Base-by-base conservation (phyloP, 2,888 invertebrate genomes). In the Catocala nupta region DNA sequence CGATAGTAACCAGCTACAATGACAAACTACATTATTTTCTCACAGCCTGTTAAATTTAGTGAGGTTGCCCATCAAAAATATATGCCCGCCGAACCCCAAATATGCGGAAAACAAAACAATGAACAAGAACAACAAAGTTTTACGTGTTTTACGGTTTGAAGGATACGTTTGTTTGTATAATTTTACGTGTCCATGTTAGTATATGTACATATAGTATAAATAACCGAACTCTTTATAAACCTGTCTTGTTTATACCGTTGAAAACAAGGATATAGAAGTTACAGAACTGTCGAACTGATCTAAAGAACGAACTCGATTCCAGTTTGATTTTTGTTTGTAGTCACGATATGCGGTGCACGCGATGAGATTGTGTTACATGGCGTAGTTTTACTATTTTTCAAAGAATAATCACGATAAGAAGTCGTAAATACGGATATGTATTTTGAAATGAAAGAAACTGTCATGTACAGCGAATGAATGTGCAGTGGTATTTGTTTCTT, bases 121-220 rank as follows among this genome's bases (percentile, higher is more conserved):
- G 36, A 58, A 75, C 61, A 62, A 75, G 57, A 56, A 75, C 54
- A 74, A 65, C 57, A 70, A 75, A 72, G 52, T 70, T 73, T 63
- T 52, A 65, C 53, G 54, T 58, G 49, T 55, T 72, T 62, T 47
- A 63, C 51, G 53, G 61, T 49, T 53, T 36, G n/a, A 60, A 60
- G 42, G 69, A 74, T 74, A 62, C 63, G 65, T 49, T 51, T 65
- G 58, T 73, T 63, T 69, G 52, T 56, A 63, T 75, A 63, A 63
- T 51, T 43, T 25, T 48, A 54, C 48, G 47, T 54, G n/a, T 16
- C 54, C 49, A 48, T 45, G 50, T 55, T 43, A 52, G 11, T 10
- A 44, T 36, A 9, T 42, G 10, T 16, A 51, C 25, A 10, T 63
- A 47, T 59, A 34, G n/a, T 16, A 51, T 25, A 10, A 59, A 50